Base-by-base conservation (phyloP, 2,888 invertebrate genomes). In the Polydrusus tereticollis region DNA sequence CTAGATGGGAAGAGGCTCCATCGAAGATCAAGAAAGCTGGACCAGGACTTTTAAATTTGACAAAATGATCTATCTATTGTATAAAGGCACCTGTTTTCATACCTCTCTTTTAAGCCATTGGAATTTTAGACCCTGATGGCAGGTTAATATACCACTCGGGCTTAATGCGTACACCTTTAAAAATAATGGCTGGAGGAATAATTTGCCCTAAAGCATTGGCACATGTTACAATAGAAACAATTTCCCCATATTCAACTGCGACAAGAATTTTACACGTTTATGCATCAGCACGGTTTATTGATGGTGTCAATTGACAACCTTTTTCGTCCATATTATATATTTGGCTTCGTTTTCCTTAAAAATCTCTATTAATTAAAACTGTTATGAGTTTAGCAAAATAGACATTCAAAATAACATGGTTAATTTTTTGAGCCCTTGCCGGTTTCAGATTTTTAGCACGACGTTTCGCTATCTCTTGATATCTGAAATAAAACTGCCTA, bases 171-270 rank as follows among this genome's bases (percentile, higher is more conserved):
- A 77, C 62, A 6, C 78, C 78, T 74, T 80, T 79, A 64, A 79
- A 80, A 52, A 81, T 43, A 21, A 82, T 76, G 75, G 81, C 75
- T 1, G 80, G 81, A 8, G 79, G 82, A 23, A 82, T 78, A 18
- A 71, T 58, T 38, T 75, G 72, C 6, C 80, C 81, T 41, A 79
- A 8, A 8, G 80, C 81, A 77, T 78, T 83, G 5, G 72, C 80
- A 73, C 80, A 82, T 7, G 73, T 75, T 3, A 80, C 80, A 3
- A 80, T 67, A 10, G 82, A 80, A 5, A 81, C 79, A 69, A 80
- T 82, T 77, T 82, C 81, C 18, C 73, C 81, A 72, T 83, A 81
- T 63, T 83, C 82, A 18, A 60, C 72, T 5, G 77, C 78, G 5
- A 80, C 58, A 1, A 81, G 36, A 64, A n/a, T n/a, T n/a, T n/a